Evolutionary conservation across 2,113 vertebrate species (phyloP).

Genomic region (Otolemur garnettii): DNA sequence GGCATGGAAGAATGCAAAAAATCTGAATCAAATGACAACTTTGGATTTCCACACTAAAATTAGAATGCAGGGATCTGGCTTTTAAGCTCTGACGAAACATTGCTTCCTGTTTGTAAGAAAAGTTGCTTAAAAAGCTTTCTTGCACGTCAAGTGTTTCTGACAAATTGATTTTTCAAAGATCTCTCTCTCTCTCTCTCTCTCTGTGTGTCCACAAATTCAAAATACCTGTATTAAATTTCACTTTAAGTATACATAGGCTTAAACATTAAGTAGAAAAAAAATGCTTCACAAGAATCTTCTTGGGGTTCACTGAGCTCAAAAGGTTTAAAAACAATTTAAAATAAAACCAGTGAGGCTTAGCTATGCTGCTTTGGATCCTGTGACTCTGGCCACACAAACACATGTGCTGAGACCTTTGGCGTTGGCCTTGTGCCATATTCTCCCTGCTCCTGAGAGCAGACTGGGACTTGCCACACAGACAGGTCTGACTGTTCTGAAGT

Average conservation of each 20-base stretch:
- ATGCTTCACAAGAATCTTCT: constrained; percentile 27
- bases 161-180: not conserved
- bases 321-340: constrained; percentile 54
- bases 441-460: not conserved
- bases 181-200: not conserved
- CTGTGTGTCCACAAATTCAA: not conserved
- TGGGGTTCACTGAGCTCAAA: constrained; percentile 67
- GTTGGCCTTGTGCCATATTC: not conserved
- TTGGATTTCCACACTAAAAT: not conserved
- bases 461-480: not conserved
- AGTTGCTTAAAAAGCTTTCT: not conserved
- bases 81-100: not conserved
- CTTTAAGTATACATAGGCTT: constrained; percentile 46
- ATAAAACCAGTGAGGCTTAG: constrained; percentile 58
- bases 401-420: accelerated
- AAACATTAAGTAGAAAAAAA: constrained; percentile 72
- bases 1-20: not conserved
- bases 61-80: not conserved
- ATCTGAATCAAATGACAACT: not conserved
- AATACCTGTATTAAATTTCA: constrained; percentile 65
- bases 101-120: constrained; percentile 42
- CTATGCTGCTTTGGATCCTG: not conserved
- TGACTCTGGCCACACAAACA: not conserved
- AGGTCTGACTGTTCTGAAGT: not conserved
- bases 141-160: not conserved